phyloP scores from a whole-genome alignment of 2,888 invertebrate species.

The Harpagoxenus sublaevis region DNA sequence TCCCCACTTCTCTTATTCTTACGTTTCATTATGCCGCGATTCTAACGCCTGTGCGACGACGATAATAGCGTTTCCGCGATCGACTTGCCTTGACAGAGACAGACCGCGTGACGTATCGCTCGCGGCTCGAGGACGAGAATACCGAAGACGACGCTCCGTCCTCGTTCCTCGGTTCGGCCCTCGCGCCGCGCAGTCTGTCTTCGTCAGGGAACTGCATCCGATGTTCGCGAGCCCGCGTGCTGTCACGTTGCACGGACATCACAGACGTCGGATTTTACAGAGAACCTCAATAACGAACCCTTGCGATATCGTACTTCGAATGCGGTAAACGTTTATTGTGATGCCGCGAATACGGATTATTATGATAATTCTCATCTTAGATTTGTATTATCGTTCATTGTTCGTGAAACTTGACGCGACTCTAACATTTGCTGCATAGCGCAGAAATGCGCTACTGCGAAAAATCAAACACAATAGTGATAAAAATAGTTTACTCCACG shows the following conservation, averaged over 20 bases:
- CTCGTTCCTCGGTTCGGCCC: conserved; percentile 30
- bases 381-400: not conserved
- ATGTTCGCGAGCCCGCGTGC: conserved; percentile 20
- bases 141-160: conserved; percentile 45
- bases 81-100: conserved; percentile 55
- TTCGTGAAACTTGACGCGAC: not conserved
- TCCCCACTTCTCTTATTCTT: not conserved
- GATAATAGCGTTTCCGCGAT: conserved; percentile 52
- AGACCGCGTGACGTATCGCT: conserved; percentile 51
- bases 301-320: not conserved
- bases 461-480: not conserved
- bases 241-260: conserved; percentile 33
- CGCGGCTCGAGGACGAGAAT: conserved; percentile 43
- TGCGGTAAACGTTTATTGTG: not conserved
- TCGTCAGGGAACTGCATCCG: conserved; percentile 36
- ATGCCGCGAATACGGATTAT: not conserved
- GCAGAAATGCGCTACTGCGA: not conserved
- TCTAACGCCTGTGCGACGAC: conserved; percentile 29
- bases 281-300: conserved; percentile 19
- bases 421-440: not conserved
- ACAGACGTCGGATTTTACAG: conserved; percentile 60
- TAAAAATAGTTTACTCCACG: not conserved
- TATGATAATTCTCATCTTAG: not conserved
- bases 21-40: conserved; percentile 27
- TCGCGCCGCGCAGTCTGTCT: conserved; percentile 56